Evolutionary conservation across 2,888 invertebrate genomes (phyloP), one percentile per base, ranked within the genome.

Genomic region (Synergus japonicus): DNA sequence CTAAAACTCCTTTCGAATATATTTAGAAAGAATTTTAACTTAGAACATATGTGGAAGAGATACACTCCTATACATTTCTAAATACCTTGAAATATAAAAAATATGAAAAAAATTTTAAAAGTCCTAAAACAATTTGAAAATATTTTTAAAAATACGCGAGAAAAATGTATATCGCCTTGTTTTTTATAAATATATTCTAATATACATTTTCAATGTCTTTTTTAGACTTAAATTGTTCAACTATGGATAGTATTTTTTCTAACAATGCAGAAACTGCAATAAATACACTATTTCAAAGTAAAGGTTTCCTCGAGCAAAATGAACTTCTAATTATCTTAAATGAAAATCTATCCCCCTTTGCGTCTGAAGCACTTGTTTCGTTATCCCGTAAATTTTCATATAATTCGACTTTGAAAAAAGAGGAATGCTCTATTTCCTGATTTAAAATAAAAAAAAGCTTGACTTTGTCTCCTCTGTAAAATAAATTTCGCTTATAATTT

Each of bases 331-430:
- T 66, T 66, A 66, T 66, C 66, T 66, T 44, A 44, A 66, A 44
- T 66, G 66, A 66, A 66, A 66, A 66, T 66, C 66, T 44, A 66
- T 66, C 66, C 43, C 43, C 66, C 18, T 43, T 66, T 44, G 66
- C 66, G 12, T 18, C 43, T 37, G 37, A 66, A 66, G 44, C 66
- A 66, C 44, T 66, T 44, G 18, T 44, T 66, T 66, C 18, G 43
- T 12, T 65, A 65, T 65, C 64, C 64, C 37, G 64, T 65, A 65
- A 65, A 65, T 65, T 41, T 65, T 41, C 41, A 41, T 65, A 43
- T 43, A 41, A 65, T 65, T 65, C 15, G 29, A 65, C 41, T 65
- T 43, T 5, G 37, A 41, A 41, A 65, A 8, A 41, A 65, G 22
- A 65, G 41, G 41, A 41, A 41, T 15, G 15, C 41, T 15, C 41